These are phyloP conservation scores for Poecilia latipinna DNA, from an alignment of 2,113 vertebrate species.

Conservation along the genomic window DNA sequence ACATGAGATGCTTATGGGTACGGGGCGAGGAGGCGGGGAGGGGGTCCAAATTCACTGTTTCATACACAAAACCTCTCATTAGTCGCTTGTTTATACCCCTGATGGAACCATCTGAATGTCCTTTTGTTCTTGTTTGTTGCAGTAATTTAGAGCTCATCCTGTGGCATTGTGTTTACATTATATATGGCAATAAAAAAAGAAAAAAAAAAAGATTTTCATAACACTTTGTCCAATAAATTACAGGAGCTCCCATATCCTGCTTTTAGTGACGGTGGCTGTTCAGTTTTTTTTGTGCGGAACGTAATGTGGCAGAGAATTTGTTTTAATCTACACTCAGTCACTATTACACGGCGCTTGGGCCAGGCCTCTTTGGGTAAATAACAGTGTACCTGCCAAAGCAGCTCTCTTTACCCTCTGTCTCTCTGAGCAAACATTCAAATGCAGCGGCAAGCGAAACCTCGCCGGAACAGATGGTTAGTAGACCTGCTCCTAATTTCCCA, in stretches of 20 bases:
- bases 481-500: slow-evolving; percentile 57
- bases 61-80: slow-evolving; percentile 44
- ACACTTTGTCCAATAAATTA: slow-evolving; percentile 31
- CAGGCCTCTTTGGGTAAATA: slow-evolving; percentile 60
- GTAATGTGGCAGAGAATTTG: slow-evolving; percentile 27
- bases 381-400: slow-evolving; percentile 64
- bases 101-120: slow-evolving; percentile 27
- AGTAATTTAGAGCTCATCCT: slow-evolving; percentile 47
- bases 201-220: slow-evolving; percentile 25
- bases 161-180: slow-evolving; percentile 46
- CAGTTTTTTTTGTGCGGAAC: slow-evolving; percentile 12
- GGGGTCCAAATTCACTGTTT: slow-evolving; percentile 34
- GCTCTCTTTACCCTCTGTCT: slow-evolving; percentile 54
- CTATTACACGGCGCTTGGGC: slow-evolving; percentile 49
- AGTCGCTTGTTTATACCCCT: slow-evolving; percentile 50
- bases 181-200: slow-evolving; percentile 25
- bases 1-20: slow-evolving; percentile 52
- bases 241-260: slow-evolving; percentile 5
- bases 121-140: slow-evolving; percentile 13
- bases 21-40: background rate
- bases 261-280: slow-evolving; percentile 20
- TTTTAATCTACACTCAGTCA: slow-evolving; percentile 53
- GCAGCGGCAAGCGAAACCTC: slow-evolving; percentile 43
- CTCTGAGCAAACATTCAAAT: slow-evolving; percentile 66
- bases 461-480: slow-evolving; percentile 71